phyloP scores from a whole-genome alignment of 2,888 invertebrate species.

The Lacanobia oleracea region DNA sequence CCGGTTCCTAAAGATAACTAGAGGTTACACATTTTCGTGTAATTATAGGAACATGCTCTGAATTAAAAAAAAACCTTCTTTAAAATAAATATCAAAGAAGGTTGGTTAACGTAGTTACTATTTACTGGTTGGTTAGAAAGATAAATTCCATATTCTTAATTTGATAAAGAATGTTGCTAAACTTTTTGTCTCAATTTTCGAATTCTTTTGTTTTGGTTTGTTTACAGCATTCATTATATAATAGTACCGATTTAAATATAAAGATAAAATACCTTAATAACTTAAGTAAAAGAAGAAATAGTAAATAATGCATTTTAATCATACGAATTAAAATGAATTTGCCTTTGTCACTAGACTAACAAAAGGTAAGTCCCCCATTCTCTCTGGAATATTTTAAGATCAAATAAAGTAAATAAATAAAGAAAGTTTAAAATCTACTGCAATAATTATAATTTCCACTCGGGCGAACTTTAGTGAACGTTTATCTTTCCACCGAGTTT shows the following conservation, averaged over 20 bases:
- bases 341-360: background rate
- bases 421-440: background rate
- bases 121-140: background rate
- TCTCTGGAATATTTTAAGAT: background rate
- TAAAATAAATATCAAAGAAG: too few species aligned
- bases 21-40: too few species aligned
- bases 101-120: too few species aligned
- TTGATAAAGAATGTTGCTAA: background rate
- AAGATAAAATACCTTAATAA: background rate
- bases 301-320: background rate
- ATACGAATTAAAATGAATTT: background rate
- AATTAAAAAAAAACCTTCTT: too few species aligned
- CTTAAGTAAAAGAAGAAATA: background rate
- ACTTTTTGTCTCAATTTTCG: background rate
- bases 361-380: background rate
- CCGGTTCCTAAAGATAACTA: too few species aligned
- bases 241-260: background rate
- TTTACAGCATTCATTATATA: background rate
- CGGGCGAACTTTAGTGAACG: slow-evolving; percentile 20
- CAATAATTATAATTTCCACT: slow-evolving; percentile 26
- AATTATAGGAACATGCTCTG: too few species aligned
- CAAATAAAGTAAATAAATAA: background rate
- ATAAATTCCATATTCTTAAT: background rate
- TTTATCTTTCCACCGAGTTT: slow-evolving; percentile 55
- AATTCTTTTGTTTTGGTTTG: slow-evolving; percentile 1